These are phyloP conservation scores for Sebastes jordani DNA, from an alignment of 2,797 vertebrate genomes.

Conservation along the genomic window DNA sequence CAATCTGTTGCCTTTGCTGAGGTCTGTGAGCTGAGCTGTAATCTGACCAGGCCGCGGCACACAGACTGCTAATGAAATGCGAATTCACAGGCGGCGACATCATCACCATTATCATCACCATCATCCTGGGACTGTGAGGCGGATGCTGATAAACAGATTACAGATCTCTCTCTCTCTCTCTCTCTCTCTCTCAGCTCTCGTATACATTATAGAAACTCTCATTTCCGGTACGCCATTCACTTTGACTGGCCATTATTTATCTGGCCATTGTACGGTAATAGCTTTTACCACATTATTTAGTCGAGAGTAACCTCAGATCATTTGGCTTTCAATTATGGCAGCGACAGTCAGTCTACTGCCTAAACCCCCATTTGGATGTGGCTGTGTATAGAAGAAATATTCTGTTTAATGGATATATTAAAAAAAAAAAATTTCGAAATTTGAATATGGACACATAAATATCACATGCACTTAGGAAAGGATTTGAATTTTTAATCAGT, in stretches of 20 bases:
- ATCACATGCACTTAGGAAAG: too few relatives aligned
- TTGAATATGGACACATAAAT: not conserved
- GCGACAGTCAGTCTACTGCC: not conserved
- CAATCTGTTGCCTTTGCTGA: not conserved
- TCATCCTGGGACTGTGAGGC: slow-evolving; percentile 27
- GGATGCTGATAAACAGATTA: slow-evolving; percentile 61
- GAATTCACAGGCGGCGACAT: slow-evolving; percentile 45
- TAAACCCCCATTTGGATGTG: not conserved
- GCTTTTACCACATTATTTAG: slow-evolving; percentile 22
- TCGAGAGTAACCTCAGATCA: not conserved
- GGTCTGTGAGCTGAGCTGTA: not conserved
- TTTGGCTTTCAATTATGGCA: slow-evolving; percentile 3
- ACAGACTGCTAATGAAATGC: slow-evolving; percentile 55
- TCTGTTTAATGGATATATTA: not conserved
- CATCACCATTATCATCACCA: slow-evolving; percentile 6
- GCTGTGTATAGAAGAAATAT: not conserved
- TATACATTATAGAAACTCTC: slow-evolving; percentile 31
- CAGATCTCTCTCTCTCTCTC: slow-evolving; percentile 7
- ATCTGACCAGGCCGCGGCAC: slow-evolving; percentile 7
- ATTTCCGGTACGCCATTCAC: slow-evolving; percentile 48
- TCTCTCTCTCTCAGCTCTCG: not conserved
- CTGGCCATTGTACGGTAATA: slow-evolving; percentile 6
- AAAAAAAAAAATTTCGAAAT: not conserved
- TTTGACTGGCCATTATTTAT: slow-evolving; percentile 41
- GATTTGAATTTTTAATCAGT: too few relatives aligned